Base-by-base conservation (phyloP, 2,888 invertebrate genomes). In the Athalia cordata region DNA sequence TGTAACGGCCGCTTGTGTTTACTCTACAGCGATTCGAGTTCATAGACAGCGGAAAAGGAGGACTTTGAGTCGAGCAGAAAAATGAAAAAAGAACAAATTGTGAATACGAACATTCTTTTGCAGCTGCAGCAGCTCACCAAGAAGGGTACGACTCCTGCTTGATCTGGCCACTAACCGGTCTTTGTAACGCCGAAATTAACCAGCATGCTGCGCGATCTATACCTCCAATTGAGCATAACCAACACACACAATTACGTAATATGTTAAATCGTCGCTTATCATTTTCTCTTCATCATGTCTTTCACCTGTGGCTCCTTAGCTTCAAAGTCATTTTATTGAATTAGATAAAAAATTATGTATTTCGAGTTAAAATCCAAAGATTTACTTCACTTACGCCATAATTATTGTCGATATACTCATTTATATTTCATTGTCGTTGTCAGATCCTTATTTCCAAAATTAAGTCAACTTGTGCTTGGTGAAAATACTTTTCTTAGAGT, bases 71-170 rank as follows among this genome's bases (percentile, higher is more conserved):
- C 79, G 13, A 29, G 52, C 15, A 55, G 29, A 65, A 57, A 80
- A 62, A 55, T 8, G 43, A 65, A 62, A 67, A 61, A 57, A 29
- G 57, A 15, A 11, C n/a, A 43, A 72, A 45, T 62, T 68, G 61
- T 68, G 77, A 66, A 61, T 57, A 61, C 49, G 50, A 52, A 50
- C 64, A 79, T 87, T 87, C 78, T 87, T 87, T 90, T 90, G 52
- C 89, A 91, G 91, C 87, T 91, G 83, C 91, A 91, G 83, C 88
- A 86, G 79, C 87, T 91, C 82, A 84, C 85, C 81, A 90, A 88
- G 85, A 90, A 88, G 83, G 87, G 86, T 79, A 86, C 85, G 78
- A 89, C 88, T 80, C 86, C 89, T 49, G 89, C 90, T 87, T 91
- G 89, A 91, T 72, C 81, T 76, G 80, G 80, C 78, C 76, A 78